Conservation (phyloP, 2,888 invertebrate genomes). For the Malthinus flaveolus region DNA sequence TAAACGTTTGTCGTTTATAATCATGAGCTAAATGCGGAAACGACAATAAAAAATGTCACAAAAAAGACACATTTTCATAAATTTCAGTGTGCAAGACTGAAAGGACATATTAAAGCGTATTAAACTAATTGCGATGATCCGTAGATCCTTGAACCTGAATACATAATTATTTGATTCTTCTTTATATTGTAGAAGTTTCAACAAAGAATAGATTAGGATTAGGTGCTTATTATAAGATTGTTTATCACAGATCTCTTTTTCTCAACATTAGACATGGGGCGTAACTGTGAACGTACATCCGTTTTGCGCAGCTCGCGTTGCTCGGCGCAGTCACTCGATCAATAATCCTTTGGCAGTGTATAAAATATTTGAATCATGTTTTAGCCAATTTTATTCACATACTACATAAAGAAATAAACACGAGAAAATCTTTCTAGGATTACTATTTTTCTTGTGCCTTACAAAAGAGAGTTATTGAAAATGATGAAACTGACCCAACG, state of each 20-base stretch:
- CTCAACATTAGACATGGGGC: conserved; percentile 17
- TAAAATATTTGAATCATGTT: conserved; percentile 12
- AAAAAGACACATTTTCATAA: background rate
- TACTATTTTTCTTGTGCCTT: background rate
- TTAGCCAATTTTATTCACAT: conserved; percentile 1
- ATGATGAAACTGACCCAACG: no score
- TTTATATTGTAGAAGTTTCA: background rate
- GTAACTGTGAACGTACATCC: conserved; percentile 19
- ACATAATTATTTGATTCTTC: conserved; percentile 7
- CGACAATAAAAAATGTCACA: background rate
- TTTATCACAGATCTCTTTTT: conserved; percentile 18
- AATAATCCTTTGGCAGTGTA: conserved; percentile 23
- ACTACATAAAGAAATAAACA: conserved; percentile 6
- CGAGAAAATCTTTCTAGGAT: background rate
- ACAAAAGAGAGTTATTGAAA: no score
- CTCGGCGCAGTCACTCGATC: conserved; percentile 27
- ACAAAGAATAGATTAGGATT: background rate
- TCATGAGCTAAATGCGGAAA: background rate
- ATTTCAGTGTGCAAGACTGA: no score
- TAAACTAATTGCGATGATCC: no score
- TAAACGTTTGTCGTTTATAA: background rate
- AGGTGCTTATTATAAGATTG: conserved; percentile 6
- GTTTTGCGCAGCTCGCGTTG: background rate
- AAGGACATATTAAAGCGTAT: no score
- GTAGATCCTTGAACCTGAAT: background rate